phyloP scores from a whole-genome alignment of 2,113 vertebrate genomes.

The Odocoileus virginianus region DNA sequence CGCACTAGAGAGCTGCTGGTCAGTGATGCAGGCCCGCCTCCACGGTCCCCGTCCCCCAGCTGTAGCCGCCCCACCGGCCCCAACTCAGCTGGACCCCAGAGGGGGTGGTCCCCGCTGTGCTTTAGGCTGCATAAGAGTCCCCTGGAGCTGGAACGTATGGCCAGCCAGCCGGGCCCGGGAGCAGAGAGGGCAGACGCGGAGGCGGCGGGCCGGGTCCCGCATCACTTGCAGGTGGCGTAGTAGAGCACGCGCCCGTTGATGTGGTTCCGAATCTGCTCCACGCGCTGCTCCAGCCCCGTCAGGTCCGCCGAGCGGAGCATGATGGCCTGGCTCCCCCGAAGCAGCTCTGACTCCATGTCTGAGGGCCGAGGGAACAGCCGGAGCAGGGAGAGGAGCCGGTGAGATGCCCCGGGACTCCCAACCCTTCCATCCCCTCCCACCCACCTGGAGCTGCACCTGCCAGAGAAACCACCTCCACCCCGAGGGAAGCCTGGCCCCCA shows the following conservation, averaged over 20 bases:
- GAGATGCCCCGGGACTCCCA: background rate
- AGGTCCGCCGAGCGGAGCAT: conserved; percentile 77
- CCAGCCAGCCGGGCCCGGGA: background rate
- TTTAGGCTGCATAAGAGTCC: background rate
- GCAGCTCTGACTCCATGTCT: conserved; percentile 86
- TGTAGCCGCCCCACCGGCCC: background rate
- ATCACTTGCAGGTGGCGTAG: conserved; percentile 81
- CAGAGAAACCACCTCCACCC: background rate
- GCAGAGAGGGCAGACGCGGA: background rate
- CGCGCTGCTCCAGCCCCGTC: conserved; percentile 78
- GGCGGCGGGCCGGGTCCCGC: accelerated
- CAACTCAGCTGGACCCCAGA: background rate
- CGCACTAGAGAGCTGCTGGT: background rate
- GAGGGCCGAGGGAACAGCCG: conserved; percentile 27
- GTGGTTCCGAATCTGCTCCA: conserved; percentile 77
- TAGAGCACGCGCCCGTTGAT: conserved; percentile 76
- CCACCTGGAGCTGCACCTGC: background rate
- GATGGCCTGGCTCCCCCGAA: conserved; percentile 79
- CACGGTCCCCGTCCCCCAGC: background rate
- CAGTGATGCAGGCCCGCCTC: accelerated
- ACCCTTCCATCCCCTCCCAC: background rate
- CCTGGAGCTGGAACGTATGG: background rate
- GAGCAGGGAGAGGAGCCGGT: accelerated
- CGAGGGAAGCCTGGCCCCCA: background rate
- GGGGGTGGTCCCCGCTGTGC: no score